Base-by-base conservation (phyloP, 2,888 invertebrate species). In the Gymnoscelis rufifasciata region DNA sequence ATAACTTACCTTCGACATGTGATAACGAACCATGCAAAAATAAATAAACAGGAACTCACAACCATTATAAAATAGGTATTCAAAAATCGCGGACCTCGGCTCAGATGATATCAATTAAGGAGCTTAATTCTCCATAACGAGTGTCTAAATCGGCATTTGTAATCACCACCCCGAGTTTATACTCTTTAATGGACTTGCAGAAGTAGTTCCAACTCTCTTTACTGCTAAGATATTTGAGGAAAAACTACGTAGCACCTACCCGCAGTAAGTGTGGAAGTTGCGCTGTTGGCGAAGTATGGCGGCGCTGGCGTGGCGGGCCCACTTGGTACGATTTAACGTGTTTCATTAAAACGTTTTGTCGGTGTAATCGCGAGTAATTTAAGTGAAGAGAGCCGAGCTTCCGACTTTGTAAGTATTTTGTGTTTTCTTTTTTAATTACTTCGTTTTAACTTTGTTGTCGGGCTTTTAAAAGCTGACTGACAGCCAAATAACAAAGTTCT, bases 381-480 rank as follows among this genome's bases (percentile, higher is more conserved):
- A 86, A 87, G 81, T 84, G 86, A 83, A 86, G 87, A 86, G 84
- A 83, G 82, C 79, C 78, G 78, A 78, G 83, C 84, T 86, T 86
- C 87, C 84, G 84, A 88, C 84, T 87, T 86, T 82, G 83, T 83
- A 83, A 87, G 86, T 83, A 87, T 87, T 87, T 84, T 87, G 84
- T 84, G 83, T 86, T 87, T 86, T 86, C 86, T 86, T 87, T 87
- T 87, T 87, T 88, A 88, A 86, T 87, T 87, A 87, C 86, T 84
- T 87, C 83, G 86, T 87, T 87, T 84, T 81, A 88, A 88, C 86
- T 88, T 87, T 82, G 86, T 83, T 84, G 83, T 73, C 71, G 74
- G 75, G 78, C 78, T 83, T 81, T 84, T 83, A 83, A 86, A 86
- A 82, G 81, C 82, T 83, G 83, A 87, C 87, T 87, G 87, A 87